Evolutionary conservation across 2,113 vertebrate genomes (phyloP), one percentile per base, ranked within the genome.

Genomic region (Alethe diademata): DNA sequence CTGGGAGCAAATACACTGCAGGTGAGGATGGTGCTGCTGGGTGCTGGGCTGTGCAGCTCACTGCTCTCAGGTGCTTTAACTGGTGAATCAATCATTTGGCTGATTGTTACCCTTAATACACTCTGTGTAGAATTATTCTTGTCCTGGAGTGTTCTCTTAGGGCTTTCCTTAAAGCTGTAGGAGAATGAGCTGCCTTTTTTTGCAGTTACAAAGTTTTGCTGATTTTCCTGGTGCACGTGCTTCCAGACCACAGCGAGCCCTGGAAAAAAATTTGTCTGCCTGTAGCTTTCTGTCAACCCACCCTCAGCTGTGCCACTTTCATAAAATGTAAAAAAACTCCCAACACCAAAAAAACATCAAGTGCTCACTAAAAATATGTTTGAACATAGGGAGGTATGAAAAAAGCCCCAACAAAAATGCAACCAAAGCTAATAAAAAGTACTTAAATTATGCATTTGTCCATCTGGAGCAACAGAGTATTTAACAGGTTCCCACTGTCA

Each of bases 1-100:
- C 60, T 73, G 76, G 35, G 57, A 80, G 43, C 12, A 10, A 36
- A 28, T 15, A 48, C 23, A 0, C 20, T 71, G 0, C 81, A 90
- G 90, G 95, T 95, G 62, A 93, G 87, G 48, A 24, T 40, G 24
- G 24, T 66, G 7, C 60, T 88, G 57, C 29, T 88, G 50, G 15
- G 40, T 89, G 40, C 31, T 70, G 45, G 29, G 24, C 20, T 33
- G 7, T 47, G 67, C 28, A 28, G 1, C 23, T 45, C 8, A 0
- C 16, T 71, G 25, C 28, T 84, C 24, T 71, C 15, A 5, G 19
- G 5, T 60, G 6, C 35, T 86, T 35, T 29, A 38, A 18, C 7
- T 78, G 38, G 8, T 79, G 18, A 72, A 33, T n/a, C 65, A 57
- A 31, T 82, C 0, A 56, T 6, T 19, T 88, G 62, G 31, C 45